Evolutionary conservation across 2,888 invertebrate species (phyloP).

Genomic region (Nebria salina): DNA sequence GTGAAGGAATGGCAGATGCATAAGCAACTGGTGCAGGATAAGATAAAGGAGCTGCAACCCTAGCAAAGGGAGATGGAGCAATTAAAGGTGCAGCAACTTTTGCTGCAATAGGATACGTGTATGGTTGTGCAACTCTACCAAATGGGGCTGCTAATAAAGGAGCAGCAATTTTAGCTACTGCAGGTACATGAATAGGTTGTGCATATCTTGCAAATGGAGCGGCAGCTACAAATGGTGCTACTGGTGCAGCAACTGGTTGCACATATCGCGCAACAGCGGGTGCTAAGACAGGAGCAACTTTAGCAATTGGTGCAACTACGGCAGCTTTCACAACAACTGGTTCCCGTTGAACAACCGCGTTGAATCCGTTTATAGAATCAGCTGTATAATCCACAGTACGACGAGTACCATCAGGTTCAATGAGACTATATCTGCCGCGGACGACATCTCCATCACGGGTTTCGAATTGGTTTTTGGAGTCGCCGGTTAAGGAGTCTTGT

Average conservation of each 20-base stretch:
- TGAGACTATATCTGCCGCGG: slow-evolving; percentile 68
- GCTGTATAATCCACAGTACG: slow-evolving; percentile 72
- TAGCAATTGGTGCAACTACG: slow-evolving; percentile 53
- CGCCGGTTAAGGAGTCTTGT: slow-evolving; percentile 68
- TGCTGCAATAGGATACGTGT: slow-evolving; percentile 32
- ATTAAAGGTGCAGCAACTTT: slow-evolving; percentile 47
- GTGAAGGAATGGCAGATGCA: slow-evolving; percentile 40
- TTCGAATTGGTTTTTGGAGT: slow-evolving; percentile 70
- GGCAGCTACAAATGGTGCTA: slow-evolving; percentile 12
- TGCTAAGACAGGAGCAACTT: slow-evolving; percentile 23
- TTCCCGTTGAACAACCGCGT: slow-evolving; percentile 67
- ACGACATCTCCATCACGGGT: slow-evolving; percentile 72
- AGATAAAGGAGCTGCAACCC: slow-evolving; percentile 47
- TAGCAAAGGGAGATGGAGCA: slow-evolving; percentile 42
- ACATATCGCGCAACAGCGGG: slow-evolving; percentile 20
- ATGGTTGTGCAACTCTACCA: slow-evolving; percentile 29
- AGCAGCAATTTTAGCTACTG: slow-evolving; percentile 34
- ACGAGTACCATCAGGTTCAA: slow-evolving; percentile 71
- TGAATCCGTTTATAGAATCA: slow-evolving; percentile 66
- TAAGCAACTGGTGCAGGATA: slow-evolving; percentile 23
- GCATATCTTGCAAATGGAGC: slow-evolving; percentile 33
- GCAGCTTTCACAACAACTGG: slow-evolving; percentile 60
- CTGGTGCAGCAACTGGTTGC: slow-evolving; percentile 41
- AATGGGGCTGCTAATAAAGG: slow-evolving; percentile 46
- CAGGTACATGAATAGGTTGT: slow-evolving; percentile 25